These are phyloP conservation scores for Mionectes olivaceus DNA, from an alignment of 2,797 vertebrate species.

Conservation along the genomic window DNA sequence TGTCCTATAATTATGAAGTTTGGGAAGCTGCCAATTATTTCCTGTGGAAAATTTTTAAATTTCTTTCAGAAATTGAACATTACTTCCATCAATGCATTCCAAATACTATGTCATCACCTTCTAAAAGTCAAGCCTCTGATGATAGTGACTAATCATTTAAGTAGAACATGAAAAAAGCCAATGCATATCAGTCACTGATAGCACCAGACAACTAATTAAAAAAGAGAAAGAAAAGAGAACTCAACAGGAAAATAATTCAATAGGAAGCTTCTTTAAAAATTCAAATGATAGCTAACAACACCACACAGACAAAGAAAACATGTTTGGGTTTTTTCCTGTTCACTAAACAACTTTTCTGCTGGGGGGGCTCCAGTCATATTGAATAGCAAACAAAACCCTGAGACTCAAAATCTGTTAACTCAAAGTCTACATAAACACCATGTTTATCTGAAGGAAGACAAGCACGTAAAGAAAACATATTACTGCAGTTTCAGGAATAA, in stretches of 20 bases:
- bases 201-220: neutral
- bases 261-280: neutral
- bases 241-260: neutral
- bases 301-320: neutral
- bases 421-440: neutral
- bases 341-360: neutral
- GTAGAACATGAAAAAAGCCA: neutral
- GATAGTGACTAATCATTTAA: neutral
- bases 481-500: neutral
- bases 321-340: neutral
- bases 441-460: neutral
- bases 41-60: slow-evolving; percentile 58
- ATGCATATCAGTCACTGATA: neutral
- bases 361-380: neutral
- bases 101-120: neutral
- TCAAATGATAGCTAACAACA: neutral
- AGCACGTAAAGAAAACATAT: neutral
- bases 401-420: neutral
- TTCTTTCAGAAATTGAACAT: slow-evolving; percentile 45
- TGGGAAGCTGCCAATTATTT: slow-evolving; percentile 76
- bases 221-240: neutral
- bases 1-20: slow-evolving; percentile 74
- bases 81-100: neutral
- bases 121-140: neutral
- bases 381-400: neutral